Conservation (phyloP, 1,140 invertebrate species). For the Lepidotrigona ventralis region DNA sequence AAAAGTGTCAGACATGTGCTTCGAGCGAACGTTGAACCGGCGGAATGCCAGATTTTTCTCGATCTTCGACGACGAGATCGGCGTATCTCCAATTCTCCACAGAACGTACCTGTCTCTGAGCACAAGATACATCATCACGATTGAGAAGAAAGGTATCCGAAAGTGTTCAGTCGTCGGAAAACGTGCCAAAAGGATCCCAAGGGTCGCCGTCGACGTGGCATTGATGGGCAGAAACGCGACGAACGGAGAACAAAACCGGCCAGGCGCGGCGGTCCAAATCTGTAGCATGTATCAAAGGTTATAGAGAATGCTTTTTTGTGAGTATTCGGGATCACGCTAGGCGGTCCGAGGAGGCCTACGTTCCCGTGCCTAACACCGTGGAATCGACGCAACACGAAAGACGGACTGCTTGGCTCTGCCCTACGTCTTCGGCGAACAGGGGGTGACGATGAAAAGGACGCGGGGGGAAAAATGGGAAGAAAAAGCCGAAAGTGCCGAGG, state of each 20-base stretch:
- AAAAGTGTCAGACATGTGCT: not conserved
- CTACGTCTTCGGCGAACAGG: not conserved
- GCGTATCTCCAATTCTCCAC: not conserved
- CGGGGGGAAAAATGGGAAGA: not conserved
- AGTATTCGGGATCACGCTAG: slow-evolving; percentile 39
- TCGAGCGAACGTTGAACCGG: no score
- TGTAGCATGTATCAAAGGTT: slow-evolving; percentile 52
- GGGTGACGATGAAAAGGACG: slow-evolving; percentile 15
- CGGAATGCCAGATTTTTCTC: not conserved
- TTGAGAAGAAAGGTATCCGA: not conserved
- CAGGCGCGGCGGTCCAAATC: slow-evolving; percentile 48
- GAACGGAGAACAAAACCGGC: slow-evolving; percentile 34
- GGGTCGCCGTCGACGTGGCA: not conserved
- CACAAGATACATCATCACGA: not conserved
- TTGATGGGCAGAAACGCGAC: slow-evolving; percentile 17
- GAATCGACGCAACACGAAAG: slow-evolving; percentile 55
- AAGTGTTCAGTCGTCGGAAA: not conserved
- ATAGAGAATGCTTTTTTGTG: slow-evolving; percentile 54
- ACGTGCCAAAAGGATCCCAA: slow-evolving; percentile 18
- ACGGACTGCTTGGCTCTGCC: slow-evolving; percentile 30
- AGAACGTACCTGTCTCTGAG: not conserved
- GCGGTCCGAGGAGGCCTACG: slow-evolving; percentile 39
- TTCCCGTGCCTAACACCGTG: slow-evolving; percentile 58
- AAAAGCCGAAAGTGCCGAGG: no score
- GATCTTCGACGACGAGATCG: not conserved